These are phyloP conservation scores for Nephrotoma appendiculata DNA, from an alignment of 2,888 invertebrate genomes.

Conservation along the genomic window DNA sequence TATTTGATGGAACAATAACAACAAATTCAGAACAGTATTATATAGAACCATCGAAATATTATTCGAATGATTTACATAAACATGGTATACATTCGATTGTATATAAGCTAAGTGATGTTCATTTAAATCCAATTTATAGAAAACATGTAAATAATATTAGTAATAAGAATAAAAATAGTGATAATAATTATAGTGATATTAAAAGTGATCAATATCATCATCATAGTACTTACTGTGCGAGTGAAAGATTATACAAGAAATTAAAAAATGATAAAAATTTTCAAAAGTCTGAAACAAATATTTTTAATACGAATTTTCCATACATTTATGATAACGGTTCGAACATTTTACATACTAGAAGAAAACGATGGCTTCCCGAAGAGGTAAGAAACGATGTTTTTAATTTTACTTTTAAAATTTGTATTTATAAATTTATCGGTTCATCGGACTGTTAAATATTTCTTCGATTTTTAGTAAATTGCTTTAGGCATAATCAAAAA, in stretches of 20 bases:
- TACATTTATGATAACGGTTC: constrained; percentile 21
- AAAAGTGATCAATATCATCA: background rate
- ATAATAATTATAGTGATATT: background rate
- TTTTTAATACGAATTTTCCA: constrained; percentile 26
- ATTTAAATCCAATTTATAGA: background rate
- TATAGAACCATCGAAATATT: constrained; percentile 44
- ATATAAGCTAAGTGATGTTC: constrained; percentile 66
- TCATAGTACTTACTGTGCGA: constrained; percentile 27
- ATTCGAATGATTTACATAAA: constrained; percentile 20
- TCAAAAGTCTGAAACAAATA: constrained; percentile 11
- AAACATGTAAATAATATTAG: constrained; percentile 15
- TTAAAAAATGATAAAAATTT: constrained; percentile 17
- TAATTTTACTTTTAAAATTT: background rate
- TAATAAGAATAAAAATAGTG: background rate
- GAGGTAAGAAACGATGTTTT: constrained; percentile 31
- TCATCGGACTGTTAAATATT: background rate
- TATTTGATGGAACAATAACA: constrained; percentile 79
- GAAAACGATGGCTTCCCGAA: constrained; percentile 54
- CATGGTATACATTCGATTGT: constrained; percentile 63
- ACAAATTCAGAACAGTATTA: constrained; percentile 67
- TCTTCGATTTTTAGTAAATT: too few relatives aligned
- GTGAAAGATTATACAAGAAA: constrained; percentile 25
- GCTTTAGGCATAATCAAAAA: too few relatives aligned
- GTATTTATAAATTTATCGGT: background rate
- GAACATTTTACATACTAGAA: constrained; percentile 14